Percentiles rank a stretch among this genome's conserved stretches.
These are phyloP conservation scores for Ametastegia equiseti DNA, from an alignment of 2,888 invertebrate genomes.

Conservation along the genomic window DNA sequence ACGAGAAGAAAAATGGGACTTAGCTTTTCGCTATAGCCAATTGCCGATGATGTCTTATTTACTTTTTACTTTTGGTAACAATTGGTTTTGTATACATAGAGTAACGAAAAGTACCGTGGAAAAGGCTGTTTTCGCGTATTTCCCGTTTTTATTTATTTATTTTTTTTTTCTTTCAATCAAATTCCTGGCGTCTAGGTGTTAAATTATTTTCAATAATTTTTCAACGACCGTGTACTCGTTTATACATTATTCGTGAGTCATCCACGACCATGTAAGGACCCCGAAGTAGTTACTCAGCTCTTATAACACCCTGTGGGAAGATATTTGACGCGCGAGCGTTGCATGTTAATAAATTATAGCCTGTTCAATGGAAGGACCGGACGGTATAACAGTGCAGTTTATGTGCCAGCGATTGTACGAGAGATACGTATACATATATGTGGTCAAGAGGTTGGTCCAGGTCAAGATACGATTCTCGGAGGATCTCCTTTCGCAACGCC, in stretches of 20 bases:
- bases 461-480: conserved; percentile 39
- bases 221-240: neutral
- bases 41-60: too few relatives aligned
- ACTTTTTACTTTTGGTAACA: too few relatives aligned
- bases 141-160: too few relatives aligned
- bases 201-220: neutral
- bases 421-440: conserved; percentile 6
- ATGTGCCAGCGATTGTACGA: conserved; percentile 21
- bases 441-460: conserved; percentile 40
- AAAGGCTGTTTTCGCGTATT: too few relatives aligned
- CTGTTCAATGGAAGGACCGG: conserved; percentile 33
- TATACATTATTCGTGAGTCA: conserved; percentile 42
- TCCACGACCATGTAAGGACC: conserved; percentile 37
- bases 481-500: neutral
- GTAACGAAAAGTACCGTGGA: too few relatives aligned
- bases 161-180: too few relatives aligned
- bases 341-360: conserved; percentile 46
- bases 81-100: too few relatives aligned
- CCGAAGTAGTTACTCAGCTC: conserved; percentile 45
- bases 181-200: too few relatives aligned
- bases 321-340: conserved; percentile 39
- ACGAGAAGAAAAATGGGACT: too few relatives aligned
- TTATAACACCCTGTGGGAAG: conserved; percentile 46
- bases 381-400: neutral
- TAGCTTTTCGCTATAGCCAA: too few relatives aligned